phyloP scores from a whole-genome alignment of 2,888 invertebrate genomes.

The Agonopterix heracliana region DNA sequence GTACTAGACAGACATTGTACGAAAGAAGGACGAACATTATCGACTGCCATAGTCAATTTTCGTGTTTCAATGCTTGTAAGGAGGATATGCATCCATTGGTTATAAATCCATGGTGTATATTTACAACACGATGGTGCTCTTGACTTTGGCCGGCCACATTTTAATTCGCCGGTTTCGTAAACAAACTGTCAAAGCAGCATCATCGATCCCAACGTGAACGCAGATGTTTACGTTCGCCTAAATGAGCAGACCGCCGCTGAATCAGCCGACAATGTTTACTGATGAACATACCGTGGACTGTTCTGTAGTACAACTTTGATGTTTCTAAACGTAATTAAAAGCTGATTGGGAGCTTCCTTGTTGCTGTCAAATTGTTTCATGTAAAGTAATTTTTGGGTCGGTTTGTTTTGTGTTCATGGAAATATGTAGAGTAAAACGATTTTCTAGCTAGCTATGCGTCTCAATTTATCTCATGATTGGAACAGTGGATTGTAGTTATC shows the following conservation, averaged over 20 bases:
- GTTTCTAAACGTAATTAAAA: conserved; percentile 14
- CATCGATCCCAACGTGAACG: conserved; percentile 34
- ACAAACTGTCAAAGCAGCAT: conserved; percentile 48
- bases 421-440: too few species aligned
- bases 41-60: too few species aligned
- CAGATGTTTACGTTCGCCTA: conserved; percentile 38
- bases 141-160: conserved; percentile 25
- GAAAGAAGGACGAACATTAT: too few species aligned
- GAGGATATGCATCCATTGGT: too few species aligned
- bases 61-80: too few species aligned
- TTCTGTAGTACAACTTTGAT: conserved; percentile 35
- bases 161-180: conserved; percentile 38
- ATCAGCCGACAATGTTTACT: conserved; percentile 35
- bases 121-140: conserved; percentile 12
- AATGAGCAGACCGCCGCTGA: conserved; percentile 36
- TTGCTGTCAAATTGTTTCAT: conserved; percentile 1
- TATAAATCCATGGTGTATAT: too few species aligned
- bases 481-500: too few species aligned
- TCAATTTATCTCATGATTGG: too few species aligned
- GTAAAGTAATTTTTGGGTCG: neutral
- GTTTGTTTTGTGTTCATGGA: too few species aligned
- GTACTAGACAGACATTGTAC: too few species aligned
- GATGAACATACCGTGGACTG: conserved; percentile 18
- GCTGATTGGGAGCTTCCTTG: conserved; percentile 1
- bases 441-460: too few species aligned